Percentiles rank a stretch among this genome's conserved stretches.
phyloP scores from a whole-genome alignment of 2,888 invertebrate genomes.

The Acrobeloides nanus region DNA sequence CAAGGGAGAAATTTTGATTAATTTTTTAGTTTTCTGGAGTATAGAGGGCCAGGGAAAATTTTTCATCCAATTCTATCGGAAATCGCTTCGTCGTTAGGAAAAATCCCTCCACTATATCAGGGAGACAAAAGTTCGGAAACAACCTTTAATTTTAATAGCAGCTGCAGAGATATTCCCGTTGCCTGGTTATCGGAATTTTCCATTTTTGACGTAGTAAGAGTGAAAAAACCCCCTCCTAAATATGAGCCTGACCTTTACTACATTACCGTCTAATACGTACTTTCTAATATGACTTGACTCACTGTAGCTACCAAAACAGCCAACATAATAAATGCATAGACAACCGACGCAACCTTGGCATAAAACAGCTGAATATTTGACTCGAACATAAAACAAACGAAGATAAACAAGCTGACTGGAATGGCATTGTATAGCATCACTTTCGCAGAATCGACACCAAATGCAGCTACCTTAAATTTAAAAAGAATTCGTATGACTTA shows the following conservation, averaged over 20 bases:
- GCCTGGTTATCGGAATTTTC: too few species aligned
- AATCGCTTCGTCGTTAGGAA: not conserved
- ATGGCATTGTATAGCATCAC: slow-evolving; percentile 43
- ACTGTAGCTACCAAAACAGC: slow-evolving; percentile 65
- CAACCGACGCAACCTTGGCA: slow-evolving; percentile 68
- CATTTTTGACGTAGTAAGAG: too few species aligned
- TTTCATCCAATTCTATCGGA: not conserved
- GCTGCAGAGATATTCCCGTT: too few species aligned
- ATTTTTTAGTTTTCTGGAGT: too few species aligned
- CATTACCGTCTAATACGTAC: too few species aligned
- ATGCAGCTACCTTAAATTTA: slow-evolving; percentile 38
- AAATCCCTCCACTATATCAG: too few species aligned
- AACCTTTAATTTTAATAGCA: too few species aligned
- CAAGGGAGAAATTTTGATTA: too few species aligned
- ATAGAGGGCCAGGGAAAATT: too few species aligned
- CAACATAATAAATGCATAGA: slow-evolving; percentile 78
- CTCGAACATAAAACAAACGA: slow-evolving; percentile 46
- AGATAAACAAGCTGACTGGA: slow-evolving; percentile 42
- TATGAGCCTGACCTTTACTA: not conserved
- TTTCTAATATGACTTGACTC: slow-evolving; percentile 48
- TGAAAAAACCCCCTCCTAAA: not conserved
- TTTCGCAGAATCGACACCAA: slow-evolving; percentile 32
- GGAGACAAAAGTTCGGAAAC: too few species aligned
- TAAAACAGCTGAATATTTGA: slow-evolving; percentile 43
- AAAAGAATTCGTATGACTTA: not conserved